A percentile compares a stretch with the other conserved stretches of the same genome.
phyloP scores from a whole-genome alignment of 2,888 invertebrate species.

The Cataglyphis cursor region DNA sequence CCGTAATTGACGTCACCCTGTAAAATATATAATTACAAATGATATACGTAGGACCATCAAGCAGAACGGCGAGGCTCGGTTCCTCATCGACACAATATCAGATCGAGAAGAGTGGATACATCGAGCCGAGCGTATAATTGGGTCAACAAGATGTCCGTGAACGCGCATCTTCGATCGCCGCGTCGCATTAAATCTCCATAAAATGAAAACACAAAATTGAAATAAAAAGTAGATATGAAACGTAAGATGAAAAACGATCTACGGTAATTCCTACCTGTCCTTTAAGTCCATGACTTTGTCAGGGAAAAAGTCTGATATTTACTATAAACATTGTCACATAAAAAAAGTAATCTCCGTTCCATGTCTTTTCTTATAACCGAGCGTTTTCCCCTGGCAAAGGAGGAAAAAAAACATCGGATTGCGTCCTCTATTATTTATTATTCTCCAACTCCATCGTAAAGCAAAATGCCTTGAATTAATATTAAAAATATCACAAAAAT shows the following conservation, averaged over 20 bases:
- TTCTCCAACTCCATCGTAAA: background rate
- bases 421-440: slow-evolving; percentile 27
- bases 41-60: slow-evolving; percentile 33
- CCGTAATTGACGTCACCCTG: slow-evolving; percentile 51
- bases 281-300: slow-evolving; percentile 6
- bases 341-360: slow-evolving; percentile 48
- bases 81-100: slow-evolving; percentile 48
- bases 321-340: slow-evolving; percentile 8
- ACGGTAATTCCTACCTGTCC: background rate
- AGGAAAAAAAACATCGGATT: slow-evolving; percentile 12
- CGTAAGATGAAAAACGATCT: background rate
- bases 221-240: background rate
- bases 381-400: slow-evolving; percentile 11
- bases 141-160: slow-evolving; percentile 65
- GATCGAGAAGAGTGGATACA: slow-evolving; percentile 58
- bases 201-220: slow-evolving; percentile 2
- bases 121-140: slow-evolving; percentile 60
- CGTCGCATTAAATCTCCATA: slow-evolving; percentile 45
- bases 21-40: slow-evolving; percentile 52
- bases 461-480: background rate
- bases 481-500: background rate
- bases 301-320: background rate
- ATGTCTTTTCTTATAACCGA: slow-evolving; percentile 27
- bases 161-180: slow-evolving; percentile 46
- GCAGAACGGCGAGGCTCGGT: slow-evolving; percentile 19